Conservation (phyloP, 1,140 invertebrate genomes). For the Lerema accius region DNA sequence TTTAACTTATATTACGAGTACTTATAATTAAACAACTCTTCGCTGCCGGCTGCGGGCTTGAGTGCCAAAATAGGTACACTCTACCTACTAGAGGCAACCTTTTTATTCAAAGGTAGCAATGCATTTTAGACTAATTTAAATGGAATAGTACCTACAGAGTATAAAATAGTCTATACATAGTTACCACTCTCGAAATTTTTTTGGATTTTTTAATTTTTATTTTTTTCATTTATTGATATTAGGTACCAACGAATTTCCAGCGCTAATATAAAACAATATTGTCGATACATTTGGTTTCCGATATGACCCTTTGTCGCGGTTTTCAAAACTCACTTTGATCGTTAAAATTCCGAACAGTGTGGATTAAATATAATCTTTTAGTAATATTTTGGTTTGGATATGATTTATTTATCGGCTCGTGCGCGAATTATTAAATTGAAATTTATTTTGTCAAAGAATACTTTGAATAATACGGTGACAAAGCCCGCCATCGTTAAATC, state of each 20-base stretch:
- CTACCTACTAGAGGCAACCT: too few relatives aligned
- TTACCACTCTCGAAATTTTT: too few relatives aligned
- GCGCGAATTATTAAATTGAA: slow-evolving; percentile 33
- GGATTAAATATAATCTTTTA: slow-evolving; percentile 27
- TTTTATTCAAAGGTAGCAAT: too few relatives aligned
- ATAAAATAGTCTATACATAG: too few relatives aligned
- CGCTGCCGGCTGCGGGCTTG: too few relatives aligned
- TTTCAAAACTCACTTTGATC: slow-evolving; percentile 32
- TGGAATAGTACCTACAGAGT: too few relatives aligned
- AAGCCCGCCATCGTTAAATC: slow-evolving; percentile 13
- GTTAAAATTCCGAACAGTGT: slow-evolving; percentile 5
- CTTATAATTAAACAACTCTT: too few relatives aligned
- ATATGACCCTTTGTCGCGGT: slow-evolving; percentile 46
- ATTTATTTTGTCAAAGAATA: slow-evolving; percentile 24
- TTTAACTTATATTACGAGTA: too few relatives aligned
- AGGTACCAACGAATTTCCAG: too few relatives aligned
- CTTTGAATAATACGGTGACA: slow-evolving; percentile 27
- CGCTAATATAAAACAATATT: slow-evolving; percentile 50
- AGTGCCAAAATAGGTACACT: too few relatives aligned
- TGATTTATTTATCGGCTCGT: slow-evolving; percentile 35
- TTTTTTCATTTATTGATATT: too few relatives aligned
- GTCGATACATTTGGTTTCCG: slow-evolving; percentile 38
- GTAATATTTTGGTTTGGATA: slow-evolving; percentile 19
- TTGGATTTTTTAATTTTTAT: not conserved
- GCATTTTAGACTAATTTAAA: too few relatives aligned